Conservation (phyloP, 2,797 vertebrate genomes). For the Gambelia wislizenii region DNA sequence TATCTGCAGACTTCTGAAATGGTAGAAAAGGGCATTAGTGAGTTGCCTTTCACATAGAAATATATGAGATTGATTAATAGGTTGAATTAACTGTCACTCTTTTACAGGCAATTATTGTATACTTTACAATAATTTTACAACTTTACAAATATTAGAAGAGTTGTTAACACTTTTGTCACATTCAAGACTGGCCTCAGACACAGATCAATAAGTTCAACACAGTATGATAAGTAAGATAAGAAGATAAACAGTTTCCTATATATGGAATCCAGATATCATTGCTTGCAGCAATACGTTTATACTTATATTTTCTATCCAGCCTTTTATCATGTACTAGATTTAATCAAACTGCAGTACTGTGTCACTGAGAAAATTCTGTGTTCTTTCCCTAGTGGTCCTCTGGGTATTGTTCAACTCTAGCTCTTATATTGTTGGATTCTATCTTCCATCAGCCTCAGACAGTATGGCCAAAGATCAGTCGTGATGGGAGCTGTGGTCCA, state of each 20-base stretch:
- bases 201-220: background rate
- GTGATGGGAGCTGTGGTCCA: background rate
- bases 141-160: background rate
- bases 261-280: background rate
- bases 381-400: background rate
- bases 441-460: background rate
- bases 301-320: background rate
- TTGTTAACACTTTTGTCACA: background rate
- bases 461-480: background rate
- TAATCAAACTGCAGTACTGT: background rate
- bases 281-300: background rate
- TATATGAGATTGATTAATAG: background rate
- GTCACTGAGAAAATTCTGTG: background rate
- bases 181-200: too few relatives aligned
- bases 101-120: background rate
- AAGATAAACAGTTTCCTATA: background rate
- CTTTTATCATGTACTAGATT: background rate
- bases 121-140: too few relatives aligned
- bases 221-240: background rate
- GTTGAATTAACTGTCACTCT: background rate
- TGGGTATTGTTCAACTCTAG: background rate
- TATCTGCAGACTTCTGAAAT: background rate
- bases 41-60: background rate
- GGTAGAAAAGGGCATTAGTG: too few relatives aligned
- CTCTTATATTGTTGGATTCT: background rate